phyloP scores from a whole-genome alignment of 2,797 vertebrate genomes.

The Todus mexicanus region DNA sequence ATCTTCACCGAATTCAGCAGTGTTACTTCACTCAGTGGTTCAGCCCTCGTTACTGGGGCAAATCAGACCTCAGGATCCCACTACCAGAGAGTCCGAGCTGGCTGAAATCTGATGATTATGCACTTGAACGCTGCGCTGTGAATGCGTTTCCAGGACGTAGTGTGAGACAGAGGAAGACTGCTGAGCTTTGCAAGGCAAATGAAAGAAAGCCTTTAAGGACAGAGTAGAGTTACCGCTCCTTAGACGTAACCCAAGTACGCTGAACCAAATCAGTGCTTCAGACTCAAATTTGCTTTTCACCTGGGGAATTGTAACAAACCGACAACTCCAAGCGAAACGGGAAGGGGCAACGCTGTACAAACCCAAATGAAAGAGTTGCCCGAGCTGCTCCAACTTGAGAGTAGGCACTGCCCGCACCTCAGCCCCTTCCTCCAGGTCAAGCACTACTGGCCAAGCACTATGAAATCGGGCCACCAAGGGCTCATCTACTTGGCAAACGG shows the following conservation, averaged over 20 bases:
- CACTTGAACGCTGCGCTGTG: not conserved
- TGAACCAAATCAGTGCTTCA: not conserved
- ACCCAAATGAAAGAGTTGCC: not conserved
- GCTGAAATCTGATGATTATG: not conserved
- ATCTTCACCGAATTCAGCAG: not conserved
- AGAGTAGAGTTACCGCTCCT: conserved; percentile 11
- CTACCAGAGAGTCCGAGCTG: not conserved
- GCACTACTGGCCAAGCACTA: not conserved
- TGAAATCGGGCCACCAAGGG: not conserved
- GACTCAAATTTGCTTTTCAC: not conserved
- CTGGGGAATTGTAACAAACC: not conserved
- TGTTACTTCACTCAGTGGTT: not conserved
- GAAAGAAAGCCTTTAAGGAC: conserved; percentile 9
- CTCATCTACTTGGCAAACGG: not conserved
- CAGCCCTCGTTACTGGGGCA: not conserved
- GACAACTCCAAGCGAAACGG: not conserved
- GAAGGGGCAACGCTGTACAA: not conserved
- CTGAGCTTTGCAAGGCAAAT: conserved; percentile 24
- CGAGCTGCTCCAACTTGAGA: rapidly evolving
- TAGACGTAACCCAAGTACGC: not conserved
- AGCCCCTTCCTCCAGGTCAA: not conserved
- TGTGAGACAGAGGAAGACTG: not conserved
- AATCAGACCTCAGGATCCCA: not conserved
- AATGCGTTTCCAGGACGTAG: not conserved
- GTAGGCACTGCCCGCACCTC: rapidly evolving